phyloP scores from a whole-genome alignment of 2,113 vertebrate genomes.

The Butorides virescens region DNA sequence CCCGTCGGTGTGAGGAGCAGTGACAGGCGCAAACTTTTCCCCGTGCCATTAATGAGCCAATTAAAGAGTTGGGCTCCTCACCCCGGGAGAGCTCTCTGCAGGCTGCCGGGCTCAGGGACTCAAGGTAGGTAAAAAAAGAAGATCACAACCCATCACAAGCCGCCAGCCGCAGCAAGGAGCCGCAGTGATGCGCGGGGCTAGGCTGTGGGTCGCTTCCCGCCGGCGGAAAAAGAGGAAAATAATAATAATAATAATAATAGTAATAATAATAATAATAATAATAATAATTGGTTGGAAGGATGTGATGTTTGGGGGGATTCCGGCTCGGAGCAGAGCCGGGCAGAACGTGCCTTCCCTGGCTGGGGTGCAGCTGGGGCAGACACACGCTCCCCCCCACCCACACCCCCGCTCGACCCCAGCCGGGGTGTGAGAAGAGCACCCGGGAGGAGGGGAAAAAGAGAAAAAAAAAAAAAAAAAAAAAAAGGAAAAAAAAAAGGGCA shows the following conservation, averaged over 20 bases:
- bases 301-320: neutral
- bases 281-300: neutral
- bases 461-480: neutral
- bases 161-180: neutral
- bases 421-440: neutral
- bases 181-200: neutral
- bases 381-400: no score
- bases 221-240: neutral
- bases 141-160: neutral
- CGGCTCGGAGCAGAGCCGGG: neutral
- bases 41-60: constrained; percentile 40
- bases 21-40: constrained; percentile 11
- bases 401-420: neutral
- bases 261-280: neutral
- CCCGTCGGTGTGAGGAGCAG: neutral
- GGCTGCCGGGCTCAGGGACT: constrained; percentile 15
- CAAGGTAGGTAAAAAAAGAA: constrained; percentile 66
- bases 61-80: constrained; percentile 44
- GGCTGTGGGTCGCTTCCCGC: neutral
- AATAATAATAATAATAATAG: neutral
- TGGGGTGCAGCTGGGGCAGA: neutral
- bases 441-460: neutral
- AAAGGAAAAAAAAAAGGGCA: no score
- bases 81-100: constrained; percentile 38
- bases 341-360: neutral